Evolutionary conservation across 1,140 invertebrate genomes (phyloP), one percentile per base, ranked within the genome.

Genomic region (Scaptomyza pallida): DNA sequence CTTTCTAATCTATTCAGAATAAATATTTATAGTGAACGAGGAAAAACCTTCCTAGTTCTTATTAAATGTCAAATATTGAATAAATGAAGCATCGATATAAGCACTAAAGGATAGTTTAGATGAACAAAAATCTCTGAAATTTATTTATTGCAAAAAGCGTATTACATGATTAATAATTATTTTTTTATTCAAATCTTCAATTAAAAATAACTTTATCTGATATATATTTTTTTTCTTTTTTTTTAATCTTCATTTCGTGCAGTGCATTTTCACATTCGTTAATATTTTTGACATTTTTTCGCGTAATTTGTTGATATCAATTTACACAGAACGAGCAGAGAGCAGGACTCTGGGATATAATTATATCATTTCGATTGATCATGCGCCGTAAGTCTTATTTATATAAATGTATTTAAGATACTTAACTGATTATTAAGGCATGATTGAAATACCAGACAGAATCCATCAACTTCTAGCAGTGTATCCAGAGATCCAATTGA

Each of bases 291-390:
- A 88, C 88, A 88, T 88, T 72, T 88, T 88, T 88, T 88, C 78
- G 82, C 82, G 82, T 88, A 88, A 88, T 82, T 88, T 88, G 75
- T 88, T 88, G 83, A 88, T 88, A 88, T 88, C 82, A 88, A 88
- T 88, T 88, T 88, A 88, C 82, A 86, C 81, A 86, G 63, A 74
- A 50, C 62, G 48, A 17, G 43, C 48, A 8, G 5, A 30, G 26
- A 30, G 6, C 8, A 6, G 26, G 33, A 35, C 26, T 52, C 37
- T 54, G 43, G 61, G 17, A 71, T 79, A 88, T 88, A 88, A 88
- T 88, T 88, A 88, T 88, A 89, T 88, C 82, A 88, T 88, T 88
- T 88, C 83, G 82, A 88, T 86, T 86, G 82, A 85, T 86, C 78
- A 79, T 80, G 81, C 77, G 73, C 73, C 55, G 10, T 62, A 60